Percentiles rank a stretch among this genome's conserved stretches.
Conservation (phyloP, 2,888 invertebrate species). For the Stictocephala bisonia region DNA sequence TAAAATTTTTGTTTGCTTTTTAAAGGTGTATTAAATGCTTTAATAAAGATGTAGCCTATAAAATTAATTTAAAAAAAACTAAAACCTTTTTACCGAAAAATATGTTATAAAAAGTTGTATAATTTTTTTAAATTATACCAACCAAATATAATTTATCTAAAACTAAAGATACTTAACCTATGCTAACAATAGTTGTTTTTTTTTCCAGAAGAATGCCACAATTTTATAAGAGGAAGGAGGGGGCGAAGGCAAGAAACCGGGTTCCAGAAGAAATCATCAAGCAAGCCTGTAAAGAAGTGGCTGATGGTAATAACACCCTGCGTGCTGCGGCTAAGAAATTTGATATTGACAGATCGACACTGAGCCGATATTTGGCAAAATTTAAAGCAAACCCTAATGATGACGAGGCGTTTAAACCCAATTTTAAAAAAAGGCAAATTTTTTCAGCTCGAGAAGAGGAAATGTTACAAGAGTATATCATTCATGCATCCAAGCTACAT, state of each 20-base stretch:
- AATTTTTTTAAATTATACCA: background rate
- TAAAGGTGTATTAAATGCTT: no score
- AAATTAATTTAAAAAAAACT: background rate
- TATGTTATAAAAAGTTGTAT: background rate
- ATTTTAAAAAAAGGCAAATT: conserved; percentile 29
- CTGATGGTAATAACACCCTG: no score
- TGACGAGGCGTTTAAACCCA: conserved; percentile 1
- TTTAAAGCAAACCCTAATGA: background rate
- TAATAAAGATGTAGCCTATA: no score
- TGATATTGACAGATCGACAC: no score
- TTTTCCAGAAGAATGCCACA: no score
- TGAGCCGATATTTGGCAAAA: background rate
- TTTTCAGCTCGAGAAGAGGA: conserved; percentile 19
- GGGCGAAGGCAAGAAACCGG: no score
- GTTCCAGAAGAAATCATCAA: no score
- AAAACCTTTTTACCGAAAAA: background rate
- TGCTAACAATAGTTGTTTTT: background rate
- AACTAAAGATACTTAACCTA: background rate
- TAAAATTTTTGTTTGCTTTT: no score
- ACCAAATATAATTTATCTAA: background rate
- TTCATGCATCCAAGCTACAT: conserved; percentile 24
- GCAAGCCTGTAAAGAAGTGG: no score
- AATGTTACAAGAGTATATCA: conserved; percentile 19
- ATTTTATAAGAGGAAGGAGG: no score
- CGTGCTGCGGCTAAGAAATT: no score